Evolutionary conservation across 2,797 vertebrate species (phyloP).

Genomic region (Lepus townsendii): DNA sequence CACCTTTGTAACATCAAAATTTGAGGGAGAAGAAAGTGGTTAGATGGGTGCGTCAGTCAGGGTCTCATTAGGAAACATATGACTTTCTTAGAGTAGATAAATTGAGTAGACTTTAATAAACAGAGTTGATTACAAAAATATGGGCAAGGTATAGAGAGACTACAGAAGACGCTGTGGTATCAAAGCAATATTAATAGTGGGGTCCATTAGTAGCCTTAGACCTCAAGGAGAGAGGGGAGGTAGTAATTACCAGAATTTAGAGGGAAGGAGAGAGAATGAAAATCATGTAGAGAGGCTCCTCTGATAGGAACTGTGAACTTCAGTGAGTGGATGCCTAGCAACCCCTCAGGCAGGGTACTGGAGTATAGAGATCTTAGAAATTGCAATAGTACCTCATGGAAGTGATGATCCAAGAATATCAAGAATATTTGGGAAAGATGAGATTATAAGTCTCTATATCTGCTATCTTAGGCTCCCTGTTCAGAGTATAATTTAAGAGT

Average conservation of each 20-base stretch:
- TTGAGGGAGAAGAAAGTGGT: not conserved
- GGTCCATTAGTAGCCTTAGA: not conserved
- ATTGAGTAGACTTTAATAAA: constrained; percentile 54
- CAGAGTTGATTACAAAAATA: not conserved
- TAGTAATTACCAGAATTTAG: constrained; percentile 37
- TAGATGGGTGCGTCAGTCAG: not conserved
- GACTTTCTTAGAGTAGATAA: not conserved
- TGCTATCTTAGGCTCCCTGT: not conserved
- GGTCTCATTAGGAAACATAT: not conserved
- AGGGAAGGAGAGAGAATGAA: not conserved
- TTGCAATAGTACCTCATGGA: not conserved
- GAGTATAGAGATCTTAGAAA: constrained; percentile 34
- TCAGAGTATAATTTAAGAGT: constrained; percentile 48
- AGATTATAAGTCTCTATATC: not conserved
- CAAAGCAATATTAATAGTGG: not conserved
- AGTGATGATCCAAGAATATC: constrained; percentile 5
- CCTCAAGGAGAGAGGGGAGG: not conserved
- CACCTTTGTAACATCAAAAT: not conserved
- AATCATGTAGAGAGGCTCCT: not conserved
- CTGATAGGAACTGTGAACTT: not conserved
- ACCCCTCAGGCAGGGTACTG: not conserved
- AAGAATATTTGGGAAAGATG: not conserved
- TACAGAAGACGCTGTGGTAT: not conserved
- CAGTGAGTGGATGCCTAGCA: constrained; percentile 6
- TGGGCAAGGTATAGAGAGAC: constrained; percentile 33